phyloP scores from a whole-genome alignment of 2,888 invertebrate genomes.

The Mamestra brassicae region DNA sequence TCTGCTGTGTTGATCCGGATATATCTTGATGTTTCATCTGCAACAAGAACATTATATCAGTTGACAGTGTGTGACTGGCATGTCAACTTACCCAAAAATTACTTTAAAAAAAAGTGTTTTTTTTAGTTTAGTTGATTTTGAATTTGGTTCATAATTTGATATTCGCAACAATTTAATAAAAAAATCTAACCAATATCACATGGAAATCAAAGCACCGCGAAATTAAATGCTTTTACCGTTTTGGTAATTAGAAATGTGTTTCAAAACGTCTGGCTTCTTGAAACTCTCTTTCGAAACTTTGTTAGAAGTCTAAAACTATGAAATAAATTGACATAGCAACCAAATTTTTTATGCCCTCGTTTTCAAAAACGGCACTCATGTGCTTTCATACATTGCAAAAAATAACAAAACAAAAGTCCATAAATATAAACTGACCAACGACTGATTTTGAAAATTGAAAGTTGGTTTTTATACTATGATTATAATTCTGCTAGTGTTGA shows the following conservation, averaged over 20 bases:
- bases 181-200: background rate
- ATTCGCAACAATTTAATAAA: background rate
- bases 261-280: background rate
- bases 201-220: background rate
- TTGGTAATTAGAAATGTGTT: background rate
- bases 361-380: background rate
- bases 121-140: too few relatives aligned
- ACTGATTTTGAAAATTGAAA: slow-evolving; percentile 14
- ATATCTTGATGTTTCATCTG: slow-evolving; percentile 56
- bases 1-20: slow-evolving; percentile 38
- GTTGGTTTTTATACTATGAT: slow-evolving; percentile 1
- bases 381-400: background rate
- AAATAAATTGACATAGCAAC: background rate
- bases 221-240: background rate
- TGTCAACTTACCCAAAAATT: slow-evolving; percentile 10
- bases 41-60: slow-evolving; percentile 48
- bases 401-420: slow-evolving; percentile 7
- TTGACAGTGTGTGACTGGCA: slow-evolving; percentile 46
- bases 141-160: too few relatives aligned
- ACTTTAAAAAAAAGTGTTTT: background rate
- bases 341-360: background rate
- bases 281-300: slow-evolving; percentile 8
- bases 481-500: slow-evolving; percentile 5
- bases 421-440: background rate
- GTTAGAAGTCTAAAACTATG: background rate